Percentiles rank a stretch among this genome's conserved stretches.
Conservation (phyloP, 2,113 vertebrate species). For the Sylvia atricapilla region DNA sequence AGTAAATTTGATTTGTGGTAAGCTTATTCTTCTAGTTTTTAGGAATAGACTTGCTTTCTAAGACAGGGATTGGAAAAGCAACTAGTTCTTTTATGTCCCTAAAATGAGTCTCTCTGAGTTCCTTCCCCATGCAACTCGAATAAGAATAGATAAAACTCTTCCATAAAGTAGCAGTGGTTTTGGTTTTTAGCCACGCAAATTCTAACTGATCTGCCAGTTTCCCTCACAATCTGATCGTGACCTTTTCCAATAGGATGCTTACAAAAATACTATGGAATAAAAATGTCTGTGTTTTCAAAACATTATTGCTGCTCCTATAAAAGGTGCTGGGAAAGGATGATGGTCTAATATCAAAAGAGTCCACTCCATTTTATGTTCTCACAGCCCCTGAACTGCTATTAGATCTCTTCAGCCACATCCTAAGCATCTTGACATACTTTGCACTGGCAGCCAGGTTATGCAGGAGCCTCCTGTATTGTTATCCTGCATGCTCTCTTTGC, state of each 20-base stretch:
- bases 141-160: background rate
- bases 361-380: background rate
- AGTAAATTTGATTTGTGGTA: background rate
- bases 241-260: background rate
- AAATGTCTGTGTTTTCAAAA: background rate
- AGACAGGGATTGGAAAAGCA: background rate
- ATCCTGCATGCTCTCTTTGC: background rate
- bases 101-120: background rate
- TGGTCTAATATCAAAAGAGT: background rate
- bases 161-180: background rate
- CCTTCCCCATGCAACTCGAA: background rate
- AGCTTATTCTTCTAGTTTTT: background rate
- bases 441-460: background rate
- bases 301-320: background rate
- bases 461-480: background rate
- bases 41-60: background rate
- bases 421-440: background rate
- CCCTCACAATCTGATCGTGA: background rate
- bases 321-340: background rate
- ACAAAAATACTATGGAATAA: background rate
- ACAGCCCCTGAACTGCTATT: background rate
- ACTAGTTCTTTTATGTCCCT: background rate
- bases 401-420: background rate
- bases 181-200: background rate
- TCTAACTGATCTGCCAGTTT: background rate